A percentile compares a stretch with the other conserved stretches of the same genome.
Evolutionary conservation across 2,888 invertebrate species (phyloP).

Genomic region (Pocota personata): DNA sequence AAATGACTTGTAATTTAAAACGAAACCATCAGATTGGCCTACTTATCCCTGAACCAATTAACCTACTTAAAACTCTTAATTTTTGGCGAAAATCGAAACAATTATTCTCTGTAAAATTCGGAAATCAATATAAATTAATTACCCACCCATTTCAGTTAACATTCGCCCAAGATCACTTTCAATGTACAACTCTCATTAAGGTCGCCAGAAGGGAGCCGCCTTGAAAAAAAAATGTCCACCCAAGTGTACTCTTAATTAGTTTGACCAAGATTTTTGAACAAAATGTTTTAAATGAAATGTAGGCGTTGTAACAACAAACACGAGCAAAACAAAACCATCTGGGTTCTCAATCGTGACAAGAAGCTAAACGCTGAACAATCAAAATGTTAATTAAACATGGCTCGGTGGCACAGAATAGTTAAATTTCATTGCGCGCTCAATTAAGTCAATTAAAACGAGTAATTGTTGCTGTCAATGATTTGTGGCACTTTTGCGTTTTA

Average conservation of each 20-base stretch:
- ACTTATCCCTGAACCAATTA: no score
- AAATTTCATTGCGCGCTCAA: slow-evolving; percentile 62
- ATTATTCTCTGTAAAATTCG: background rate
- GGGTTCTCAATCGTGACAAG: slow-evolving; percentile 19
- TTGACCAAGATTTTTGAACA: background rate
- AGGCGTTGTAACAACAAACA: slow-evolving; percentile 20
- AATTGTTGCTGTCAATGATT: slow-evolving; percentile 51
- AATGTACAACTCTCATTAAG: slow-evolving; percentile 25
- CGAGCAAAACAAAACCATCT: slow-evolving; percentile 18
- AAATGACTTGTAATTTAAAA: no score
- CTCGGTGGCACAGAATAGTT: slow-evolving; percentile 40
- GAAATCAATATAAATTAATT: slow-evolving; percentile 28
- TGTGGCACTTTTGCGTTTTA: slow-evolving; percentile 33
- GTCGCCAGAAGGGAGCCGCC: slow-evolving; percentile 32
- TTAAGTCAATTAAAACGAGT: slow-evolving; percentile 60
- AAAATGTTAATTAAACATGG: slow-evolving; percentile 52
- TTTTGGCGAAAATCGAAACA: background rate
- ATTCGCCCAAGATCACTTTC: slow-evolving; percentile 33
- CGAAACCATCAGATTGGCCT: no score
- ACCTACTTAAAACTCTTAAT: background rate
- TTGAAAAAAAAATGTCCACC: slow-evolving; percentile 16
- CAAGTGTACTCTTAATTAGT: slow-evolving; percentile 1
- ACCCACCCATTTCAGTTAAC: slow-evolving; percentile 34
- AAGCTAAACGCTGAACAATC: slow-evolving; percentile 53
- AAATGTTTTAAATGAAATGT: slow-evolving; percentile 36